A percentile compares a stretch with the other conserved stretches of the same genome.
phyloP scores from a whole-genome alignment of 2,797 vertebrate genomes.

The Syngnathus acus region DNA sequence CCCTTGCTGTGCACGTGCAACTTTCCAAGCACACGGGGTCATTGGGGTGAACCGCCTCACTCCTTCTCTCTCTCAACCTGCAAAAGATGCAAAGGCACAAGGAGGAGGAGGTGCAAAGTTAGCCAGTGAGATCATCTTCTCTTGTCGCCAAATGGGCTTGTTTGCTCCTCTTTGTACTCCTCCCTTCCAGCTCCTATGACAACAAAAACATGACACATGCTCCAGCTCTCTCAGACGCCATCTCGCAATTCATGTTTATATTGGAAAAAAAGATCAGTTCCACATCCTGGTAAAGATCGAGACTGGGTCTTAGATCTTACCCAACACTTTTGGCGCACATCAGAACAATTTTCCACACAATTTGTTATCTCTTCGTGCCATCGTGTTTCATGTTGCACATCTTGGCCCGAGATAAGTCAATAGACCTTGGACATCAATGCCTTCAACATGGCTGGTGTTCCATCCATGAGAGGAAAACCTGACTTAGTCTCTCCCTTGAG shows the following conservation, averaged over 20 bases:
- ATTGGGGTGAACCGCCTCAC: conserved; percentile 31
- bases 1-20: conserved; percentile 31
- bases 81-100: conserved; percentile 28
- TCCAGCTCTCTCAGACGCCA: not conserved
- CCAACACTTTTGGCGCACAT: conserved; percentile 2
- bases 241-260: conserved; percentile 1
- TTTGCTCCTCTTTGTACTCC: conserved; percentile 21
- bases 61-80: conserved; percentile 26
- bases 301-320: conserved; percentile 33
- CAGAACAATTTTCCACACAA: conserved; percentile 22
- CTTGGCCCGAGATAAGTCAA: conserved; percentile 22
- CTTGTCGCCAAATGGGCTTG: conserved; percentile 35
- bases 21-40: conserved; percentile 37
- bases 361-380: conserved; percentile 41
- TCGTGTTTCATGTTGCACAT: conserved; percentile 47
- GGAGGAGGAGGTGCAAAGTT: conserved; percentile 21
- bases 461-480: conserved; percentile 23
- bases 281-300: conserved; percentile 1
- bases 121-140: conserved; percentile 54
- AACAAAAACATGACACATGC: conserved; percentile 32
- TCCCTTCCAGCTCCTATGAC: conserved; percentile 18
- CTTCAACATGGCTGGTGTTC: conserved; percentile 10
- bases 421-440: not conserved
- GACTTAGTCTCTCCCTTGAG: conserved; percentile 15
- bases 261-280: not conserved